These are phyloP conservation scores for Euborellia annulipes DNA, from an alignment of 1,140 invertebrate genomes.

Conservation along the genomic window DNA sequence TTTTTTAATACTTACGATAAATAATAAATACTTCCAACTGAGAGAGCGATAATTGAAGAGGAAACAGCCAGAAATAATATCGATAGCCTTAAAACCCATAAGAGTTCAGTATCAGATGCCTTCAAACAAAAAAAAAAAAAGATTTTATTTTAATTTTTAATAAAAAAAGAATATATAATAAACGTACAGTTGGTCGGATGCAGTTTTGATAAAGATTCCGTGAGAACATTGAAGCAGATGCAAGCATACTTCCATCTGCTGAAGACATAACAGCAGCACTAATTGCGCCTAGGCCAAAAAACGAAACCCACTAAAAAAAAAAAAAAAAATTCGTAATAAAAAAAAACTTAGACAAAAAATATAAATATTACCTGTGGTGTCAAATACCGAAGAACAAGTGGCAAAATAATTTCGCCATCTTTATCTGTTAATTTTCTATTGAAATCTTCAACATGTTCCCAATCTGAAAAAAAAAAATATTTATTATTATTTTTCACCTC, in stretches of 20 bases:
- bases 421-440: conserved; percentile 28
- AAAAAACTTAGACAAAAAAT: no score
- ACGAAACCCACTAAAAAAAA: conserved; percentile 32
- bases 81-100: conserved; percentile 54
- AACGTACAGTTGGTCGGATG: conserved; percentile 44
- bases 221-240: conserved; percentile 66
- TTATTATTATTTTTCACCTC: conserved; percentile 3
- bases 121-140: conserved; percentile 22
- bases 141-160: background rate
- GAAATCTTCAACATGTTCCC: conserved; percentile 34
- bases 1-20: conserved; percentile 61
- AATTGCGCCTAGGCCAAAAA: conserved; percentile 60
- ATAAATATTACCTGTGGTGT: conserved; percentile 45
- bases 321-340: background rate
- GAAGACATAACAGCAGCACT: conserved; percentile 72
- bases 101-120: conserved; percentile 56
- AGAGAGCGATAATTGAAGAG: conserved; percentile 53
- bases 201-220: conserved; percentile 53
- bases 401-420: conserved; percentile 46
- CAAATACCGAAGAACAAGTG: conserved; percentile 56
- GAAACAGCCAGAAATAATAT: conserved; percentile 51
- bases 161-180: no score
- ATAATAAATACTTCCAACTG: conserved; percentile 58
- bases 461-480: conserved; percentile 31
- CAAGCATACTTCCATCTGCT: conserved; percentile 59